Conservation (phyloP, 2,888 invertebrate species). For the Hyposoter didymator region DNA sequence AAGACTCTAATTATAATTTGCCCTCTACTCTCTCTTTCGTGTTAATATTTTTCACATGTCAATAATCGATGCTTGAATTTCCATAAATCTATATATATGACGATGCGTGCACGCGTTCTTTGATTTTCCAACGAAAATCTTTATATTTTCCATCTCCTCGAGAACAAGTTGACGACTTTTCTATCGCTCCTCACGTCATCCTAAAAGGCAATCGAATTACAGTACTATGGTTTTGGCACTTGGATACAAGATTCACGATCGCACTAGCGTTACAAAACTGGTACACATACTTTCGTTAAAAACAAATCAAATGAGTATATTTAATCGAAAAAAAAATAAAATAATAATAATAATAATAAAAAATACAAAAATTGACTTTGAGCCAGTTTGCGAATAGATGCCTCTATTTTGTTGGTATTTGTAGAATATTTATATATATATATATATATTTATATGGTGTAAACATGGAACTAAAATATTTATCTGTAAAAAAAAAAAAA, state of each 20-base stretch:
- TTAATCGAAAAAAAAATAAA: conserved; percentile 39
- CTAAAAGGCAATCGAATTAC: conserved; percentile 74
- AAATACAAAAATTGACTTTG: conserved; percentile 52
- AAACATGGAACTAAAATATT: conserved; percentile 49
- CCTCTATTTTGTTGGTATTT: conserved; percentile 59
- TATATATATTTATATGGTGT: conserved; percentile 10
- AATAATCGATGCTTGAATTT: conserved; percentile 68
- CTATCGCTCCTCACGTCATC: conserved; percentile 20
- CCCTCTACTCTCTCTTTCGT: conserved; percentile 34
- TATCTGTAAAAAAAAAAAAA: conserved; percentile 27
- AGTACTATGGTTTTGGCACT: conserved; percentile 83
- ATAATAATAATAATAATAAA: background rate
- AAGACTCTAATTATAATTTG: conserved; percentile 50
- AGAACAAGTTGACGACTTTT: conserved; percentile 10
- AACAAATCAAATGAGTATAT: conserved; percentile 51
- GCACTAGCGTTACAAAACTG: conserved; percentile 76
- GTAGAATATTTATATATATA: conserved; percentile 50
- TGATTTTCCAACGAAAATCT: conserved; percentile 3
- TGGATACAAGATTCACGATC: conserved; percentile 79
- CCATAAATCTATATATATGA: conserved; percentile 21
- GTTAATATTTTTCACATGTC: conserved; percentile 64
- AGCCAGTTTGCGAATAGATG: conserved; percentile 55
- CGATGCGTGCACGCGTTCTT: background rate
- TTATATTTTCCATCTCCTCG: conserved; percentile 22
- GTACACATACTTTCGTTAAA: conserved; percentile 61